Evolutionary conservation across 2,888 invertebrate genomes (phyloP).

Genomic region (Meliscaeva auricollis): DNA sequence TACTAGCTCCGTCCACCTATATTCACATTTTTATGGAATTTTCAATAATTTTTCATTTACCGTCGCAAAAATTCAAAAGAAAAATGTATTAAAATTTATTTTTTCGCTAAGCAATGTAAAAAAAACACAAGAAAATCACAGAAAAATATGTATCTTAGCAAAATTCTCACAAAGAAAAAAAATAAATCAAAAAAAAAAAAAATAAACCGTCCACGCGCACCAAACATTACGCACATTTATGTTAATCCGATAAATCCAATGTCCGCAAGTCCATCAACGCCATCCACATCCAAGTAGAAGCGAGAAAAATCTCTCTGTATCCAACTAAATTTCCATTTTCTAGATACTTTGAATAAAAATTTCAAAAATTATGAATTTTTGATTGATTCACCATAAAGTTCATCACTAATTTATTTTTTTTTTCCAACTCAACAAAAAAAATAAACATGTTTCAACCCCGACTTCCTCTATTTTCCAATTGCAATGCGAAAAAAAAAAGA

Average conservation of each 20-base stretch:
- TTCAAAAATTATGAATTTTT: slow-evolving; percentile 2
- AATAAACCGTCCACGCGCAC: slow-evolving; percentile 73
- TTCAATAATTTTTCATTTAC: too few relatives aligned
- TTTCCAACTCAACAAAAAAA: neutral
- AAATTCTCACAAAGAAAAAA: neutral
- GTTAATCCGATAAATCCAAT: slow-evolving; percentile 78
- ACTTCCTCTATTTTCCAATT: slow-evolving; percentile 53
- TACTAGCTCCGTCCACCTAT: too few relatives aligned
- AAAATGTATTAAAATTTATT: too few relatives aligned
- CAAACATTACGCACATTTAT: slow-evolving; percentile 79
- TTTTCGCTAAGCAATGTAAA: too few relatives aligned
- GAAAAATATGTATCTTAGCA: neutral
- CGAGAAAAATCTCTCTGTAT: slow-evolving; percentile 25
- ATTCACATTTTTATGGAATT: too few relatives aligned
- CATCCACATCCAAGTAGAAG: too few relatives aligned
- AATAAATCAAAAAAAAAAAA: neutral
- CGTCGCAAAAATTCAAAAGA: too few relatives aligned
- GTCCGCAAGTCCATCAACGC: slow-evolving; percentile 47
- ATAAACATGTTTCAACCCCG: slow-evolving; percentile 18
- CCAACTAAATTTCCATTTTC: neutral
- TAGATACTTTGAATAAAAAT: neutral
- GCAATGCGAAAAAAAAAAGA: slow-evolving; percentile 25
- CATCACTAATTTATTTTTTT: slow-evolving; percentile 33
- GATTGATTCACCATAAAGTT: slow-evolving; percentile 49
- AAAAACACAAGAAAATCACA: neutral